Evolutionary conservation across 2,888 invertebrate genomes (phyloP).

Genomic region (Prosopocoilus inquinatus): DNA sequence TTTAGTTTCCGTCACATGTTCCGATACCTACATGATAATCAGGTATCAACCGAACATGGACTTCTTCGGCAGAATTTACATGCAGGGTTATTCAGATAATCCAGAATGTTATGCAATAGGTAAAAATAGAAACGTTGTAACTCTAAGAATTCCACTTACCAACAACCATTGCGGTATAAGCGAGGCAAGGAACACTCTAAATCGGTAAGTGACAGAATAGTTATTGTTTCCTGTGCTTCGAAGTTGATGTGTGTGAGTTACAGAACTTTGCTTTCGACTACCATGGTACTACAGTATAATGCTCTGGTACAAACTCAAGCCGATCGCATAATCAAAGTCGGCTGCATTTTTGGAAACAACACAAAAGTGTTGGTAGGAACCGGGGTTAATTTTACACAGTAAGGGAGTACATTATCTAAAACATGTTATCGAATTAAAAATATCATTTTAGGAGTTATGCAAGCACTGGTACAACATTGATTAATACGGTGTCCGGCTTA

Average conservation of each 20-base stretch:
- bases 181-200: slow-evolving; percentile 55
- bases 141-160: slow-evolving; percentile 60
- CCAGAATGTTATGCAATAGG: slow-evolving; percentile 63
- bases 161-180: slow-evolving; percentile 58
- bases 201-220: slow-evolving; percentile 49
- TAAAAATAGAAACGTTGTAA: slow-evolving; percentile 52
- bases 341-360: slow-evolving; percentile 65
- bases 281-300: slow-evolving; percentile 81
- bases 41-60: slow-evolving; percentile 61
- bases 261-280: slow-evolving; percentile 73
- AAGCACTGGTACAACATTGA: slow-evolving; percentile 52
- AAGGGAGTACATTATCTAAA: slow-evolving; percentile 30
- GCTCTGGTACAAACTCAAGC: slow-evolving; percentile 81
- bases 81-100: slow-evolving; percentile 71
- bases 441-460: slow-evolving; percentile 44
- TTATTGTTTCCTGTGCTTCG: not conserved
- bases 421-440: not conserved
- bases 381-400: slow-evolving; percentile 59
- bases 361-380: slow-evolving; percentile 57
- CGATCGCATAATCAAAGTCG: slow-evolving; percentile 77
- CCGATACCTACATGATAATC: slow-evolving; percentile 67
- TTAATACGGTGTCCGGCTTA: slow-evolving; percentile 50
- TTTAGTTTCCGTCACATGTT: slow-evolving; percentile 77
- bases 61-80: slow-evolving; percentile 76
- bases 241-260: slow-evolving; percentile 14